These are phyloP conservation scores for Drepana falcataria DNA, from an alignment of 2,888 invertebrate species.

Conservation along the genomic window DNA sequence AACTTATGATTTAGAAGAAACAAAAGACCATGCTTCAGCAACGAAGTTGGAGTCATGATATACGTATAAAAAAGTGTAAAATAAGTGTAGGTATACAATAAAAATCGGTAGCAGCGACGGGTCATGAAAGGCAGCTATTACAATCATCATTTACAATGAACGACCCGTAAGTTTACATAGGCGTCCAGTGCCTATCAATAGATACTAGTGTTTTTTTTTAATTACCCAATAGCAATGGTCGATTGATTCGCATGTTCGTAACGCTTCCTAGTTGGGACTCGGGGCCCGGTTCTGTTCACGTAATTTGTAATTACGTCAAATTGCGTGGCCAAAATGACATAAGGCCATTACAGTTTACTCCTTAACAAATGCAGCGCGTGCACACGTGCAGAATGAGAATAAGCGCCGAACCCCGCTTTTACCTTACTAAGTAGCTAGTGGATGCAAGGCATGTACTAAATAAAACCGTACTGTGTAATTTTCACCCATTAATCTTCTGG, in stretches of 20 bases:
- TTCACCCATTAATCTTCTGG: constrained; percentile 24
- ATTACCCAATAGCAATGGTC: constrained; percentile 45
- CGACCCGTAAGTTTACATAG: background rate
- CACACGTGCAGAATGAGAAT: constrained; percentile 39
- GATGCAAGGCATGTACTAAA: constrained; percentile 16
- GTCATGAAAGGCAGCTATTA: too few relatives aligned
- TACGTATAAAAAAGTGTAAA: too few relatives aligned
- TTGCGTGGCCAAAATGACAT: constrained; percentile 72
- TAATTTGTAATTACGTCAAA: constrained; percentile 71
- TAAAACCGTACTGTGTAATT: constrained; percentile 21
- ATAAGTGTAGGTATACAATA: too few relatives aligned
- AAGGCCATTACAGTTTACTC: constrained; percentile 58
- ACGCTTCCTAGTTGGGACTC: constrained; percentile 37
- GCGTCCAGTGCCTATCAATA: background rate
- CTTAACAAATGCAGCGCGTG: constrained; percentile 41
- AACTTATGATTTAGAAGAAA: too few relatives aligned
- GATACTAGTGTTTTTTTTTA: constrained; percentile 7
- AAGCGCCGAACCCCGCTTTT: constrained; percentile 21
- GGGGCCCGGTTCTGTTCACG: constrained; percentile 45
- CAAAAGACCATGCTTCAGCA: too few relatives aligned
- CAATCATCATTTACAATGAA: background rate
- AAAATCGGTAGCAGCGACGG: too few relatives aligned
- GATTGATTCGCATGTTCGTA: constrained; percentile 42
- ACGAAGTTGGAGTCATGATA: too few relatives aligned
- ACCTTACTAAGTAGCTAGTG: constrained; percentile 28